Percentiles rank a stretch among this genome's conserved stretches.
Evolutionary conservation across 2,888 invertebrate species (phyloP).

Genomic region (Phaedon cochleariae): DNA sequence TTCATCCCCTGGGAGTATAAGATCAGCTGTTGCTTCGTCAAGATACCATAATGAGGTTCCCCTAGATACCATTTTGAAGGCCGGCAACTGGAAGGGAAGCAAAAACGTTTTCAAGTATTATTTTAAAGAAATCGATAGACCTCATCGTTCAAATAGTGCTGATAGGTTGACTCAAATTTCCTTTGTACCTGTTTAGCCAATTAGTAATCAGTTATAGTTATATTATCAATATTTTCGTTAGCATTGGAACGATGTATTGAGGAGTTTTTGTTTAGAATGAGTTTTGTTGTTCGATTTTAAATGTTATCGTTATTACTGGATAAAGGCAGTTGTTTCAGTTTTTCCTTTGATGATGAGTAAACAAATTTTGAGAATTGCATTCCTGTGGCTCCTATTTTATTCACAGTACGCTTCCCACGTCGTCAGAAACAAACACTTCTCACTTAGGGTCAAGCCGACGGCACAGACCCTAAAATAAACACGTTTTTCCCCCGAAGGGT

Average conservation of each 20-base stretch:
- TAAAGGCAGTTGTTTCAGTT: too few species aligned
- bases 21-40: constrained; percentile 32
- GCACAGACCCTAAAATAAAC: background rate
- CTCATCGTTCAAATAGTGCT: background rate
- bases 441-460: constrained; percentile 19
- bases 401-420: constrained; percentile 28
- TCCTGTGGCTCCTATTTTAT: background rate
- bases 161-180: background rate
- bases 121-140: constrained; percentile 16
- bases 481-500: constrained; percentile 16
- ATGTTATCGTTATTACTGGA: too few species aligned
- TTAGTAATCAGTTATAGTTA: background rate
- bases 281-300: background rate
- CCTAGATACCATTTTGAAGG: constrained; percentile 26
- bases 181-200: background rate
- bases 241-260: too few species aligned
- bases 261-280: background rate
- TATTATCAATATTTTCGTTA: background rate
- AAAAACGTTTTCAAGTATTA: constrained; percentile 26
- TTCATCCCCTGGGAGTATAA: constrained; percentile 31
- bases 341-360: too few species aligned
- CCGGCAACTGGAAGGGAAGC: constrained; percentile 28
- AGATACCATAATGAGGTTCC: constrained; percentile 20
- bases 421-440: constrained; percentile 28
- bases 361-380: too few species aligned